Evolutionary conservation across 1,140 invertebrate species (phyloP), one percentile per base, ranked within the genome.

Genomic region (Sycophila sp.): DNA sequence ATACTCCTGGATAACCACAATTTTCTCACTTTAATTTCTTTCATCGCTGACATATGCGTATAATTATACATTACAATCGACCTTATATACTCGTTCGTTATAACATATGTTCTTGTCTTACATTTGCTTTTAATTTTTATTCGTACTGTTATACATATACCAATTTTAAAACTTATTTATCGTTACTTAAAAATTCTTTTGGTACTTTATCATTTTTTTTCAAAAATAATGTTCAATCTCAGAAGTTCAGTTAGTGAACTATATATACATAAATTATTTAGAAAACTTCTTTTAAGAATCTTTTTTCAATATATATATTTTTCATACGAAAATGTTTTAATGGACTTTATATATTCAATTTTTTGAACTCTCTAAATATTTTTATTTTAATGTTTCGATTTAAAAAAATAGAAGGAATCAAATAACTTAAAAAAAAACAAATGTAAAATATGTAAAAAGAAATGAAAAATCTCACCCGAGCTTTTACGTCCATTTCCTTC

Each of bases 401-500:
- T 15, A 53, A 51, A 8, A 11, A 30, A n/a, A n/a, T n/a, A 36
- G 2, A 51, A 26, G 38, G 11, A 24, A 65, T 28, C 19, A 49
- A 59, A 24, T 47, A 73, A 60, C 22, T 28, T 26, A 55, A 59
- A 70, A 36, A 22, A 11, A 30, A 68, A 7, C 47, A 59, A 22
- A n/a, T 45, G 11, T 4, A 55, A 51, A 62, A 53, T 13, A 32
- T 32, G n/a, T n/a, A n/a, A n/a, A n/a, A n/a, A n/a, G n/a, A n/a
- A n/a, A n/a, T n/a, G n/a, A n/a, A n/a, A 55, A 38, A 59, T 13
- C 34, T 36, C 17, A 47, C 40, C 32, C 17, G 11, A 70, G 30
- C 68, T 47, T 64, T 38, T 59, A 59, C 24, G 53, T 42, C 53
- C 24, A 34, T 66, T 24, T 68, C 36, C 47, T 68, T 72, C 32